Evolutionary conservation across 2,797 vertebrate genomes (phyloP).

Genomic region (Enteromius anoplus): DNA sequence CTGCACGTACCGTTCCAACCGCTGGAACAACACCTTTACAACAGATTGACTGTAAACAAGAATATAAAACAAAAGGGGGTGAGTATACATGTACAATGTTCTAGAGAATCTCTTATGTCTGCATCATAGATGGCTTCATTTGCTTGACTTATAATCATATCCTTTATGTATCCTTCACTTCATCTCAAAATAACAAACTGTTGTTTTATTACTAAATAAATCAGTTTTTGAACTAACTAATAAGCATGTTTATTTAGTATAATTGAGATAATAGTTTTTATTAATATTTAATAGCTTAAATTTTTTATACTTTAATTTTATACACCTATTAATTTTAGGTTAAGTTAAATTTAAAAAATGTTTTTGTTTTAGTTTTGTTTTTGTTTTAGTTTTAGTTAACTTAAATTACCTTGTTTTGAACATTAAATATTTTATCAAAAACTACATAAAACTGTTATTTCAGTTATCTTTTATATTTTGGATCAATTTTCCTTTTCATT

Average conservation of each 20-base stretch:
- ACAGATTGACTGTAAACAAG: constrained; percentile 74
- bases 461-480: no score
- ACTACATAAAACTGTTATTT: no score
- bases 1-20: constrained; percentile 80
- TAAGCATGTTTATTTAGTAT: not conserved
- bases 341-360: not conserved
- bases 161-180: not conserved
- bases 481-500: not conserved
- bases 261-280: not conserved
- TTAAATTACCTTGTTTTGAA: not conserved
- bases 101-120: not conserved
- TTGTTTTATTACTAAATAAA: not conserved
- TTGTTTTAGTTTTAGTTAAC: not conserved
- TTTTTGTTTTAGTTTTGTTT: not conserved
- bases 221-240: not conserved
- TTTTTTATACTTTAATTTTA: not conserved
- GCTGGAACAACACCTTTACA: constrained; percentile 81
- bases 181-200: not conserved
- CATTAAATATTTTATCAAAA: not conserved
- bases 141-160: not conserved
- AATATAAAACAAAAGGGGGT: not conserved
- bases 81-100: not conserved
- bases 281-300: not conserved
- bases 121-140: not conserved
- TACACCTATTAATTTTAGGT: not conserved